Base-by-base conservation (phyloP, 2,888 invertebrate species). In the Diloba caeruleocephala region DNA sequence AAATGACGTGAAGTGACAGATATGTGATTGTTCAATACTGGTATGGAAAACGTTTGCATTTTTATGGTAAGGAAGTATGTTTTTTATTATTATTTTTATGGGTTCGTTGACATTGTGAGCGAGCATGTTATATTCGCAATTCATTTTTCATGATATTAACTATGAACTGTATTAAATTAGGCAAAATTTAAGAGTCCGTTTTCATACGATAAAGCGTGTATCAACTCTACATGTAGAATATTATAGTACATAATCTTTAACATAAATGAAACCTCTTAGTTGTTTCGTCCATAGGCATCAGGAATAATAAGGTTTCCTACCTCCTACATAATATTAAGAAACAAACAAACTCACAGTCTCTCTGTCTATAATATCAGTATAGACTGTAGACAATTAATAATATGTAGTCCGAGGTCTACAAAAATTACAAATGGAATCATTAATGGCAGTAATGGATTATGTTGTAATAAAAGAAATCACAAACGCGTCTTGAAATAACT, bases 11-110 rank as follows among this genome's bases (percentile, higher is more conserved):
- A 71, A 78, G 84, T 87, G 87, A 70, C 45, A 72, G 80, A 82
- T 75, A 88, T 87, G 88, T 88, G 88, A 87, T 76, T 82, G 84
- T 85, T 82, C 76, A 66, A 79, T 79, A 79, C 68, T 76, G 65
- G 54, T 73, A 74, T 70, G 78, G 78, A 76, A 79, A 75, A 80
- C 70, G 77, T 82, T 85, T 79, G 76, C 73, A 79, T 87, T 87
- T 87, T 84, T 84, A 87, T 80, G 87, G 91, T 90, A 79, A 88
- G 87, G 71, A 81, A 76, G 63, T 77, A 62, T 54, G 52, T 51
- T 76, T 78, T 76, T 79, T 74, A 73, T 74, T 71, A 63, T 71
- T 78, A 70, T 76, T 75, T 81, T 54, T 67, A 71, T 70, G 45
- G 15, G 71, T 71, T 67, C 56, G 69, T 71, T 71, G 79, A 72